Evolutionary conservation across 2,113 vertebrate species (phyloP), one percentile per base, ranked within the genome.

Genomic region (Grantiella picta): DNA sequence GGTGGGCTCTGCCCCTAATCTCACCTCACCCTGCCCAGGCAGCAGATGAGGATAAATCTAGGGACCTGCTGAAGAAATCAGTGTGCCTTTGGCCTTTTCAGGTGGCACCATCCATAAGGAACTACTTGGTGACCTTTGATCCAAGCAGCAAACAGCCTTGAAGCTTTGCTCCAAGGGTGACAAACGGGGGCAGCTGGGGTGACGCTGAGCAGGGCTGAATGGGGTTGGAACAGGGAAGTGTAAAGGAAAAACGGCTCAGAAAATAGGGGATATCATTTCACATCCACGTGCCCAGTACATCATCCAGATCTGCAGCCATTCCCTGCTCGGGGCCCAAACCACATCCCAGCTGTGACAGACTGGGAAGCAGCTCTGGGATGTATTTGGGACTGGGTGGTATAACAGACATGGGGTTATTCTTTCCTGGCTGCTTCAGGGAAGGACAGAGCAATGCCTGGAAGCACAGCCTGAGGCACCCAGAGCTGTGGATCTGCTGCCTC

Each of bases 261-360:
- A 44, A 35, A 47, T 0, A 3, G 0, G 0, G 63, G 29, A 2
- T 22, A 3, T 10, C 12, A 20, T 19, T 45, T 17, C 29, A 3
- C 0, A 1, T 16, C n/a, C 20, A 0, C 0, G 3, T 52, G 38
- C 16, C n/a, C 11, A 1, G 19, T 2, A 1, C 70, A 5, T 17
- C 35, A 19, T 3, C 31, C 60, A 17, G 19, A 10, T 5, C 1
- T 29, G 60, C 35, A 53, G 36, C n/a, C 0, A 3, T 5, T 56
- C 66, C 65, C 57, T 22, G 40, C 25, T 6, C 3, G 12, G 59
- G 63, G n/a, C 31, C 24, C 5, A 9, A 3, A 3, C 35, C 19
- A 7, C 29, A n/a, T 7, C 40, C 36, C 42, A 19, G 36, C 35
- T 20, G 35, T 1, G 18, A 7, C 0, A 0, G 21, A 3, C 0